A percentile compares a stretch with the other conserved stretches of the same genome.
Conservation (phyloP, 37 sponge, comb jelly and placozoan genomes). For the Ephydatia muelleri region DNA sequence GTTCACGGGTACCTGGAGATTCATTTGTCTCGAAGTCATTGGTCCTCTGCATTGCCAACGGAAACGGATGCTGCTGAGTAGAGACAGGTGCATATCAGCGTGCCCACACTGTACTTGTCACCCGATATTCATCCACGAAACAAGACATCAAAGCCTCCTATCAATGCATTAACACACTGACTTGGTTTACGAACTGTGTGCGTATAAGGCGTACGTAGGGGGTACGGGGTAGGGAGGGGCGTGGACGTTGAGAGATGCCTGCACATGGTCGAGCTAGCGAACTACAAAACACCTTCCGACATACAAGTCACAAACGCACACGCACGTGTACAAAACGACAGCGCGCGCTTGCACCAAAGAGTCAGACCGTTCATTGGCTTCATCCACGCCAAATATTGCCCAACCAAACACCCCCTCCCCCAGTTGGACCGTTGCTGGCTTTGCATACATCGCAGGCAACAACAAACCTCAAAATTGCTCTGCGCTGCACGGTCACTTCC, state of each 20-base stretch:
- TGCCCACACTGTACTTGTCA: neutral
- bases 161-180: too few species aligned
- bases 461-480: neutral
- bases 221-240: too few species aligned
- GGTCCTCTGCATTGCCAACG: neutral
- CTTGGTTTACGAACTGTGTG: neutral
- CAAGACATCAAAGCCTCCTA: neutral
- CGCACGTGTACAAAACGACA: too few species aligned
- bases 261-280: too few species aligned
- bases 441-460: neutral
- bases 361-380: too few species aligned
- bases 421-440: neutral
- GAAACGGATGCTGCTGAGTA: neutral
- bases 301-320: too few species aligned
- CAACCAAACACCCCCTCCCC: too few species aligned
- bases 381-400: too few species aligned
- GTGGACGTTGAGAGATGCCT: neutral
- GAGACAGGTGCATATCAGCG: neutral
- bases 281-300: too few species aligned
- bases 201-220: neutral
- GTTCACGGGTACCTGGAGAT: neutral
- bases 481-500: neutral
- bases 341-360: too few species aligned
- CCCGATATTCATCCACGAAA: neutral
- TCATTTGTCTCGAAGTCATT: neutral